Percentiles rank a stretch among this genome's conserved stretches.
Conservation (phyloP, 53 echinoderm and acorn worm genomes). For the Apostichopus leukothele region DNA sequence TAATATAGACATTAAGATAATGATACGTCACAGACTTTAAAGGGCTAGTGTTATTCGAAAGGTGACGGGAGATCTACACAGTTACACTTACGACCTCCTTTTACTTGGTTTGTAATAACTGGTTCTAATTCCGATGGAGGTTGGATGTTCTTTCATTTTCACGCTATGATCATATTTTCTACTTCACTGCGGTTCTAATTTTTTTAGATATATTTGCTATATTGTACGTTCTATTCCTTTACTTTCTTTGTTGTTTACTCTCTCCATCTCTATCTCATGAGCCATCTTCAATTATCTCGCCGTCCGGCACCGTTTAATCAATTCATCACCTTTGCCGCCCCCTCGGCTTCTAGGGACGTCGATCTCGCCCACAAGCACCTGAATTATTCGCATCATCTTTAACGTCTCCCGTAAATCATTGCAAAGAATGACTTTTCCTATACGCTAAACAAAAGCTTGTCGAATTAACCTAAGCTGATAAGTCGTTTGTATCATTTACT, state of each 20-base stretch:
- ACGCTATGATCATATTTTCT: too few species aligned
- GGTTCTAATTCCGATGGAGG: too few species aligned
- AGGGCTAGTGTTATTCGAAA: too few species aligned
- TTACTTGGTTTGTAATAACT: too few species aligned
- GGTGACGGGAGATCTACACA: too few species aligned
- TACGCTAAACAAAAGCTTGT: constrained; percentile 11
- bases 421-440: constrained; percentile 15
- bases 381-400: constrained; percentile 33
- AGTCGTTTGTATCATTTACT: constrained; percentile 32
- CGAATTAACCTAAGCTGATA: background rate
- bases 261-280: background rate
- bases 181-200: too few species aligned
- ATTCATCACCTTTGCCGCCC: background rate
- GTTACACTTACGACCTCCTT: too few species aligned
- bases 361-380: background rate
- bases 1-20: too few species aligned
- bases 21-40: too few species aligned
- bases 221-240: background rate
- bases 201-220: too few species aligned
- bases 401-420: constrained; percentile 35
- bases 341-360: background rate
- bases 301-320: background rate
- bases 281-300: background rate
- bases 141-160: too few species aligned
- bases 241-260: background rate